Conservation (phyloP, 2,797 vertebrate species). For the Oceanodroma leucorhoa region DNA sequence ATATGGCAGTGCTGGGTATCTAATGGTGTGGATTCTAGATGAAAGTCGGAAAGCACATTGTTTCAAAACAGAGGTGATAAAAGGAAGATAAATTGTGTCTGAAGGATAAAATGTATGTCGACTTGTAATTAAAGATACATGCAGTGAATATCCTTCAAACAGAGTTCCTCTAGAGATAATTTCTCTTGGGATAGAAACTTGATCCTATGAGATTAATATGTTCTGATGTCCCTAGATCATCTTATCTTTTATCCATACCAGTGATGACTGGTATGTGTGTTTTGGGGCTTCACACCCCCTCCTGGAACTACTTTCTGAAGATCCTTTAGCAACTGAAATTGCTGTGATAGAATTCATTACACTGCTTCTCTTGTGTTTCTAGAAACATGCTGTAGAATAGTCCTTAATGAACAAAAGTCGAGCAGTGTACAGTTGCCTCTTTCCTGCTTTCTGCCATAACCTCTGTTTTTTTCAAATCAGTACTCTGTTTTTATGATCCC, state of each 20-base stretch:
- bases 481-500: not conserved
- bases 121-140: not conserved
- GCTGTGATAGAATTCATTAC: not conserved
- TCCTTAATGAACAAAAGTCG: not conserved
- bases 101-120: not conserved
- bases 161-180: not conserved
- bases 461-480: not conserved
- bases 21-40: not conserved
- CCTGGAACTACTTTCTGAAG: not conserved
- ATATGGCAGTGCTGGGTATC: not conserved
- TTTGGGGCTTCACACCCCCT: not conserved
- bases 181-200: not conserved
- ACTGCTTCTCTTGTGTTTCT: not conserved
- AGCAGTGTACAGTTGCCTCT: not conserved
- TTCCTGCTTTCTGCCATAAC: not conserved
- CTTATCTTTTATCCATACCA: not conserved
- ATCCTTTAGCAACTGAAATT: not conserved
- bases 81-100: not conserved
- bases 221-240: not conserved
- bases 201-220: not conserved
- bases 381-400: fast-evolving
- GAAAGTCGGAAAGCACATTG: not conserved
- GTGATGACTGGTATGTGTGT: not conserved
- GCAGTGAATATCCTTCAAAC: not conserved
- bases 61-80: not conserved